Percentiles rank a stretch among this genome's conserved stretches.
These are phyloP conservation scores for Parazoanthus darwini DNA, from an alignment of 92 coral and sea anemone species.

Conservation along the genomic window DNA sequence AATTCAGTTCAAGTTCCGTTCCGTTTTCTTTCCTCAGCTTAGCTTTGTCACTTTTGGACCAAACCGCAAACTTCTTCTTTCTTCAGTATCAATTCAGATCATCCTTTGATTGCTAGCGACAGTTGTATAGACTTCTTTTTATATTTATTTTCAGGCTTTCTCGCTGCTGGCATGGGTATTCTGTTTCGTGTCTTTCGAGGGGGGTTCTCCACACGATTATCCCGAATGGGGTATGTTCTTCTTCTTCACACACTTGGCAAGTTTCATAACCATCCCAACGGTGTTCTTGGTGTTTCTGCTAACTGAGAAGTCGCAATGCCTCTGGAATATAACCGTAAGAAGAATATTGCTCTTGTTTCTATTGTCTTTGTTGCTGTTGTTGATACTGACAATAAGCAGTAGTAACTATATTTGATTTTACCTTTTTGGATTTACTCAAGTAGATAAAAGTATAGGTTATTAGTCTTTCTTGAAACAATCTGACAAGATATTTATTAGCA, in stretches of 20 bases:
- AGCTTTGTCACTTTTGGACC: background rate
- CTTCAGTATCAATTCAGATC: background rate
- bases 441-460: no score
- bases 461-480: no score
- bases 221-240: background rate
- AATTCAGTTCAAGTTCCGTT: no score
- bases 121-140: background rate
- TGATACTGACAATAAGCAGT: background rate
- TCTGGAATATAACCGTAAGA: slow-evolving; percentile 14
- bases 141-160: slow-evolving; percentile 3
- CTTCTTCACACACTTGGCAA: slow-evolving; percentile 15
- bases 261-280: background rate
- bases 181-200: background rate
- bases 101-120: background rate
- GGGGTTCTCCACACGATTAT: background rate
- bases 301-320: background rate
- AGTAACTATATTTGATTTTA: background rate
- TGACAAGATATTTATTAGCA: no score
- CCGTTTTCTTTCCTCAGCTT: background rate
- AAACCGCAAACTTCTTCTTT: no score
- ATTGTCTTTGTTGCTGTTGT: background rate
- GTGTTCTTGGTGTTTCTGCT: slow-evolving; percentile 6
- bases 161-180: slow-evolving; percentile 22
- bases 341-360: no score
- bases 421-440: no score